phyloP scores from a whole-genome alignment of 1,140 invertebrate genomes.

The Apocrypta bakeri region DNA sequence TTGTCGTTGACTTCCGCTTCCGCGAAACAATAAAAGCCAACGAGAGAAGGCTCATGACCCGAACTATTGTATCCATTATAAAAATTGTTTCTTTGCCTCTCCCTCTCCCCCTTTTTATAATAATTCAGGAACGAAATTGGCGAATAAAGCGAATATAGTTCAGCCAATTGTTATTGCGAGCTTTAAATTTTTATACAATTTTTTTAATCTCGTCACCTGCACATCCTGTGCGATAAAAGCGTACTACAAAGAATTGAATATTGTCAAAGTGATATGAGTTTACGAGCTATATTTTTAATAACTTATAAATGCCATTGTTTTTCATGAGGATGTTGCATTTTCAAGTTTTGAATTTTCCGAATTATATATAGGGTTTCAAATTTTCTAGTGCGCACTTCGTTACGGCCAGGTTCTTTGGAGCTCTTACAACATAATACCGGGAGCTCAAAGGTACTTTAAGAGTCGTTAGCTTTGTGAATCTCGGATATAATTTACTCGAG shows the following conservation, averaged over 20 bases:
- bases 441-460: background rate
- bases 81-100: conserved; percentile 30
- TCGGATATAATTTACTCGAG: background rate
- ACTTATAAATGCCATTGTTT: no score
- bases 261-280: no score
- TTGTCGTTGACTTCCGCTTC: conserved; percentile 44
- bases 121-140: background rate
- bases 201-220: no score
- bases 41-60: background rate
- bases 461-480: background rate
- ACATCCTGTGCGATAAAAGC: no score
- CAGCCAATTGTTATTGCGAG: background rate
- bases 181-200: background rate
- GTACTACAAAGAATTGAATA: no score
- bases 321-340: no score
- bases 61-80: conserved; percentile 37
- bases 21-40: conserved; percentile 45
- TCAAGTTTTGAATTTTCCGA: background rate
- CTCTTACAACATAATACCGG: background rate
- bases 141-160: background rate
- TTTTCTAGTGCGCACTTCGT: background rate
- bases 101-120: background rate
- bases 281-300: no score
- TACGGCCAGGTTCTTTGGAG: background rate
- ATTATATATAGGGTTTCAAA: background rate